These are phyloP conservation scores for Trichogramma dendrolimi DNA, from an alignment of 2,888 invertebrate species.

Conservation along the genomic window DNA sequence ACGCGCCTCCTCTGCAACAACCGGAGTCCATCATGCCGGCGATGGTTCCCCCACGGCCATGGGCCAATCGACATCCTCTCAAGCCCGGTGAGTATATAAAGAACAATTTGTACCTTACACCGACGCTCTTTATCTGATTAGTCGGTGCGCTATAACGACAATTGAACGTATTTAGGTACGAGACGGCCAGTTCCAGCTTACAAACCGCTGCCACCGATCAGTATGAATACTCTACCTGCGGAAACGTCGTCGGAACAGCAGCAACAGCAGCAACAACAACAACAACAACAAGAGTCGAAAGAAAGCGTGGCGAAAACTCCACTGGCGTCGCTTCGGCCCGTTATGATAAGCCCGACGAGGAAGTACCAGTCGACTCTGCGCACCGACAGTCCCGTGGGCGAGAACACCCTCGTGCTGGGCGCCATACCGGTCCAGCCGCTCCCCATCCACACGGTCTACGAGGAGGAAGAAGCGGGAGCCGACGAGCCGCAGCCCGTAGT, in stretches of 20 bases:
- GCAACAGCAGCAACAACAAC: neutral
- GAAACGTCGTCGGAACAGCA: slow-evolving; percentile 8
- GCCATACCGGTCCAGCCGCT: slow-evolving; percentile 35
- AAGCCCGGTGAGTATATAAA: slow-evolving; percentile 33
- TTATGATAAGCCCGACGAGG: slow-evolving; percentile 30
- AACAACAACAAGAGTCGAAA: neutral
- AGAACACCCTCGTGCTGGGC: slow-evolving; percentile 42
- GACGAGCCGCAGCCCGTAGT: slow-evolving; percentile 17
- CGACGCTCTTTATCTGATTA: too few relatives aligned
- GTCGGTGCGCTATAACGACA: too few relatives aligned
- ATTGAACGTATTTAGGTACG: slow-evolving; percentile 30
- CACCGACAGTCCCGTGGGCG: slow-evolving; percentile 37
- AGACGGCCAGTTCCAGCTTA: slow-evolving; percentile 43
- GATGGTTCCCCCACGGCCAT: neutral
- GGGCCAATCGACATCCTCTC: slow-evolving; percentile 31
- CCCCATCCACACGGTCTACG: slow-evolving; percentile 32
- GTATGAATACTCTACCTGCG: slow-evolving; percentile 28
- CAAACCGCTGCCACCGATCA: slow-evolving; percentile 39
- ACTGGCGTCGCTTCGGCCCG: too few relatives aligned
- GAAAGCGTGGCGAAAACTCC: neutral
- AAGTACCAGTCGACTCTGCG: slow-evolving; percentile 42
- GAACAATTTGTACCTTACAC: too few relatives aligned
- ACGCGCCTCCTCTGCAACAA: neutral
- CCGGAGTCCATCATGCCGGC: slow-evolving; percentile 73
- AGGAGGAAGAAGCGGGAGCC: neutral